A percentile compares a stretch with the other conserved stretches of the same genome.
These are phyloP conservation scores for Cremastinae sp. DNA, from an alignment of 2,888 invertebrate genomes.

Conservation along the genomic window DNA sequence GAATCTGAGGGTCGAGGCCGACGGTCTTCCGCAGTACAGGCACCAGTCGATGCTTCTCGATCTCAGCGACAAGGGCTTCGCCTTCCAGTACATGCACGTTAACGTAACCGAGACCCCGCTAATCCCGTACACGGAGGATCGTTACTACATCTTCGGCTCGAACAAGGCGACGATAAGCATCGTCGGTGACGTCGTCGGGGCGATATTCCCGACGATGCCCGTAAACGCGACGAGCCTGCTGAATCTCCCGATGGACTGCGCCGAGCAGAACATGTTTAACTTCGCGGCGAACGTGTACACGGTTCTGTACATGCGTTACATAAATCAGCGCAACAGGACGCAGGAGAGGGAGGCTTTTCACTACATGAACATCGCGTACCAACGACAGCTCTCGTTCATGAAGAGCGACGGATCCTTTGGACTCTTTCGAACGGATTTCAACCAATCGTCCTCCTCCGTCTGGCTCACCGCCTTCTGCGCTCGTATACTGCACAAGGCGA, in stretches of 20 bases:
- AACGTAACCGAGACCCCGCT: slow-evolving; percentile 96
- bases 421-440: slow-evolving; percentile 96
- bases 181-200: slow-evolving; percentile 95
- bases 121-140: slow-evolving; percentile 94
- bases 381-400: slow-evolving; percentile 95
- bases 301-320: slow-evolving; percentile 93
- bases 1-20: slow-evolving; percentile 88
- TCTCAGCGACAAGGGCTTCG: slow-evolving; percentile 94
- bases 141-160: slow-evolving; percentile 97
- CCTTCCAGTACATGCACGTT: slow-evolving; percentile 97
- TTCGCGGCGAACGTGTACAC: slow-evolving; percentile 97
- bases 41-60: slow-evolving; percentile 96
- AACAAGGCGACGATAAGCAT: slow-evolving; percentile 91
- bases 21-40: slow-evolving; percentile 94
- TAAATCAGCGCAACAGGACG: slow-evolving; percentile 92
- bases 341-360: slow-evolving; percentile 91
- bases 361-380: slow-evolving; percentile 94
- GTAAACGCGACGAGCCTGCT: slow-evolving; percentile 92
- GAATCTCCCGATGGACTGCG: slow-evolving; percentile 93
- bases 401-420: slow-evolving; percentile 95
- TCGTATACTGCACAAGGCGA: slow-evolving; percentile 93
- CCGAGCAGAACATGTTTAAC: slow-evolving; percentile 97
- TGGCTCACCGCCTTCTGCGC: slow-evolving; percentile 97
- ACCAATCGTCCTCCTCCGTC: slow-evolving; percentile 92
- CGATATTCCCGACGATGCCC: slow-evolving; percentile 95